phyloP scores from a whole-genome alignment of 2,113 vertebrate species.

The Heterotis niloticus region DNA sequence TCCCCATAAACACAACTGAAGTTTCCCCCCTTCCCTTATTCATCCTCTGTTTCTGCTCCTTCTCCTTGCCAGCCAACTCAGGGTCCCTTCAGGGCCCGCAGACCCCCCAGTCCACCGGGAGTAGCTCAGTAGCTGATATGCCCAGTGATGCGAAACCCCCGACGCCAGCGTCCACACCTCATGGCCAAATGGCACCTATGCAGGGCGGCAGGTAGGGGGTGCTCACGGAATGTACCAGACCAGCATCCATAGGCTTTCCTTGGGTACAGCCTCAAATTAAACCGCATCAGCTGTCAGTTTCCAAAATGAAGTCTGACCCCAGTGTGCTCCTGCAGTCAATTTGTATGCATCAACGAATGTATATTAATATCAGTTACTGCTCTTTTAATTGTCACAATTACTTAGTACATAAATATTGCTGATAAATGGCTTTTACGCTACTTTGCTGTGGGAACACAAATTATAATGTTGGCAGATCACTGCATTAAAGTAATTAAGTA shows the following conservation, averaged over 20 bases:
- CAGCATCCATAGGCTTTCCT: not conserved
- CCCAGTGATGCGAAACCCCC: constrained; percentile 86
- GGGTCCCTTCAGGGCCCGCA: constrained; percentile 92
- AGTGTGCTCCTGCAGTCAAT: not conserved
- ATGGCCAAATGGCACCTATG: constrained; percentile 83
- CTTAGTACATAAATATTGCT: constrained; percentile 14
- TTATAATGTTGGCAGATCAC: constrained; percentile 12
- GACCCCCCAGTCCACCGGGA: constrained; percentile 88
- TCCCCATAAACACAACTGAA: no score
- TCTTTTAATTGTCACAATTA: constrained; percentile 21
- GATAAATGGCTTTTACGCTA: constrained; percentile 20
- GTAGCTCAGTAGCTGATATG: constrained; percentile 84
- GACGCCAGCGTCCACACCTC: constrained; percentile 86
- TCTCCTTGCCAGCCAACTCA: constrained; percentile 72
- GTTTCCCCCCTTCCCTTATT: no score
- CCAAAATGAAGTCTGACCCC: not conserved
- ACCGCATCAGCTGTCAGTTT: not conserved
- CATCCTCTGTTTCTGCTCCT: not conserved
- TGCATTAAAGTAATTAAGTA: constrained; percentile 21
- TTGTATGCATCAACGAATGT: constrained; percentile 1
- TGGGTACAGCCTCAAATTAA: not conserved
- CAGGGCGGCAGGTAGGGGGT: constrained; percentile 75
- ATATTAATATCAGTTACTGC: constrained; percentile 23
- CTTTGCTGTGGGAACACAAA: constrained; percentile 21
- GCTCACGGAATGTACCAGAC: no score